Evolutionary conservation across 2,113 vertebrate species (phyloP), one percentile per base, ranked within the genome.

Genomic region (Phrynosoma blainvillii): DNA sequence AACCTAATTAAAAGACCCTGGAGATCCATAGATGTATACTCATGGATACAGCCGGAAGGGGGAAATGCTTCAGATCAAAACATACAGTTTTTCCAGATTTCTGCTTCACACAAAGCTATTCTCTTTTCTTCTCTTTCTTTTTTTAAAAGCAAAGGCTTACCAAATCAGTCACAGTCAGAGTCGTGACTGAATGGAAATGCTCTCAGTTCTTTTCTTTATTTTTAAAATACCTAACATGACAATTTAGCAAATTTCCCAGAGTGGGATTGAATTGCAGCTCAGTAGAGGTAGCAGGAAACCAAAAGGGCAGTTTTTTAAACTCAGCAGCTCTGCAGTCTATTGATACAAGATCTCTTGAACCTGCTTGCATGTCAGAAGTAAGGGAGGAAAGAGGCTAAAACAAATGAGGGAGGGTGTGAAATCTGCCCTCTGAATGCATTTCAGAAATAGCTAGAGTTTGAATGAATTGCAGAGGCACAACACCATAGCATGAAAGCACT

Each of bases 281-380:
- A 54, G n/a, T 71, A 79, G 62, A 79, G 74, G 74, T 0, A 0
- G 12, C 12, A 73, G 25, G 70, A 93, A 92, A 92, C 73, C 47
- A 90, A 86, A 94, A 94, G 71, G 20, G 82, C 85, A 78, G 10
- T 62, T 52, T 89, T 90, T 84, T 80, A 80, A 86, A 81, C 88
- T 85, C 91, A 71, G 75, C 27, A 70, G 32, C 3, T 79, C 20
- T 23, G 7, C 83, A 12, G 36, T n/a, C 59, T 89, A 25, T 21
- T 0, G 68, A 78, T 27, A 68, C 23, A 25, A 68, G 5, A 62
- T 87, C 65, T 85, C 79, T 84, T 87, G 91, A 86, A 66, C 83
- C 85, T 65, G 77, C 77, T 66, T 56, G 27, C n/a, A 6, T 13
- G 2, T 89, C 81, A 68, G 20, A n/a, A 84, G 42, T 14, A 66